These are phyloP conservation scores for Anabas testudineus DNA, from an alignment of 2,797 vertebrate species.

Conservation along the genomic window DNA sequence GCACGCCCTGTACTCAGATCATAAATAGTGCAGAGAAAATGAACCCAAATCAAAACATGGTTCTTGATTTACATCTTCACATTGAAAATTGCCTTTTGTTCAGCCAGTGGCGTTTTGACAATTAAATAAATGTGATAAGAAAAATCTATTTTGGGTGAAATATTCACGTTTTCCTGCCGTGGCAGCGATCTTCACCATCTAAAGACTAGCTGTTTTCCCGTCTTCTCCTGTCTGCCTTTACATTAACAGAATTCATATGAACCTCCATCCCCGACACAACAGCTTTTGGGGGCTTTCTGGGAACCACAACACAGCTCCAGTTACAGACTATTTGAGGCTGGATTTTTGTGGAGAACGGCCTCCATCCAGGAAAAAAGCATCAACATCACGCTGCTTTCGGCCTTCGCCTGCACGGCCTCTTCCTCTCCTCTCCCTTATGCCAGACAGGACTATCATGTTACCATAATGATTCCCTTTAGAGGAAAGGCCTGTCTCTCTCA, in stretches of 20 bases:
- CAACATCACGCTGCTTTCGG: slow-evolving; percentile 59
- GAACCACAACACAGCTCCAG: slow-evolving; percentile 62
- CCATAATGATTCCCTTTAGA: slow-evolving; percentile 73
- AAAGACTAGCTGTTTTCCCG: slow-evolving; percentile 24
- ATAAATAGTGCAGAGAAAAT: slow-evolving; percentile 35
- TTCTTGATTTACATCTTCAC: slow-evolving; percentile 21
- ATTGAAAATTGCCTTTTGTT: background rate
- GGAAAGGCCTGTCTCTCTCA: slow-evolving; percentile 58
- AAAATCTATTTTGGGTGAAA: slow-evolving; percentile 41
- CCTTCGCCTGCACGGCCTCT: slow-evolving; percentile 51
- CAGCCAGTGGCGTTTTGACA: background rate
- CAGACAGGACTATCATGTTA: slow-evolving; percentile 76
- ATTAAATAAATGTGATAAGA: slow-evolving; percentile 37
- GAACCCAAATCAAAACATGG: slow-evolving; percentile 33
- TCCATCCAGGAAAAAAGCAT: slow-evolving; percentile 71
- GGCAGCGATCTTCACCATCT: slow-evolving; percentile 6
- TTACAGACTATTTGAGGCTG: slow-evolving; percentile 59
- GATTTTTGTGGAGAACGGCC: slow-evolving; percentile 60
- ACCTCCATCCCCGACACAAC: slow-evolving; percentile 38
- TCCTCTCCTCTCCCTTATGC: slow-evolving; percentile 64
- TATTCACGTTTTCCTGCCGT: slow-evolving; percentile 19
- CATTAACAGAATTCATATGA: slow-evolving; percentile 43
- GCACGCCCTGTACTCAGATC: slow-evolving; percentile 52
- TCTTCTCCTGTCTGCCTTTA: slow-evolving; percentile 35
- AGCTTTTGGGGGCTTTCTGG: slow-evolving; percentile 40